These are phyloP conservation scores for Panagrolaimus sp. DNA, from an alignment of 1,140 invertebrate species.

Conservation along the genomic window DNA sequence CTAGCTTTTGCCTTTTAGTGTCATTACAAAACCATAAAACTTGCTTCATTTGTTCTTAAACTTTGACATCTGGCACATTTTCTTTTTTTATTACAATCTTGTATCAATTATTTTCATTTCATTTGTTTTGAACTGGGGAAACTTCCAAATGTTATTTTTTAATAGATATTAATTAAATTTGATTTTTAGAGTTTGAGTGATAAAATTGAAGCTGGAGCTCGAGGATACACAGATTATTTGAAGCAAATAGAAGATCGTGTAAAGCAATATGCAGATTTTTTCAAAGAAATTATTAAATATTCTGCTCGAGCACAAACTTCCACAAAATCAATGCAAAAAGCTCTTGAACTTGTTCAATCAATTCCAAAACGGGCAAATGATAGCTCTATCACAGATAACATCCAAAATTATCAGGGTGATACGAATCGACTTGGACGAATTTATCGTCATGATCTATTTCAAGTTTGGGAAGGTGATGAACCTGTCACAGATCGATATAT, in stretches of 20 bases:
- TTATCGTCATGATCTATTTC: slow-evolving; percentile 87
- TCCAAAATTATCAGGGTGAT: slow-evolving; percentile 83
- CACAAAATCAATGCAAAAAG: slow-evolving; percentile 80
- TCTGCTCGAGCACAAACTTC: slow-evolving; percentile 79
- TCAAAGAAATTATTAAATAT: slow-evolving; percentile 93
- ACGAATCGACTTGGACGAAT: slow-evolving; percentile 82
- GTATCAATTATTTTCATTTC: background rate
- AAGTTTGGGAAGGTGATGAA: slow-evolving; percentile 69
- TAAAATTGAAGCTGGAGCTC: slow-evolving; percentile 74
- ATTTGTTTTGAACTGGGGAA: background rate
- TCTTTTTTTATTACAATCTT: background rate
- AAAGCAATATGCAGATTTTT: slow-evolving; percentile 87
- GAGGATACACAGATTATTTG: slow-evolving; percentile 77
- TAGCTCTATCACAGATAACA: slow-evolving; percentile 79
- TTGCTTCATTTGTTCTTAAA: too few species aligned
- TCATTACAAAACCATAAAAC: too few species aligned
- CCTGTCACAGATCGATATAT: slow-evolving; percentile 78
- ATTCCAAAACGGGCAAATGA: slow-evolving; percentile 82
- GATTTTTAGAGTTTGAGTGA: slow-evolving; percentile 74
- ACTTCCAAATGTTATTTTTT: too few species aligned
- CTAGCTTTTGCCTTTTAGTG: too few species aligned
- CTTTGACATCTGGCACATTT: too few species aligned
- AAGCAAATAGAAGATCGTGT: slow-evolving; percentile 88
- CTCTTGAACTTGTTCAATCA: slow-evolving; percentile 86
- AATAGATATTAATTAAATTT: background rate